phyloP scores from a whole-genome alignment of 2,888 invertebrate species.

The Kryphioiulus occultus region DNA sequence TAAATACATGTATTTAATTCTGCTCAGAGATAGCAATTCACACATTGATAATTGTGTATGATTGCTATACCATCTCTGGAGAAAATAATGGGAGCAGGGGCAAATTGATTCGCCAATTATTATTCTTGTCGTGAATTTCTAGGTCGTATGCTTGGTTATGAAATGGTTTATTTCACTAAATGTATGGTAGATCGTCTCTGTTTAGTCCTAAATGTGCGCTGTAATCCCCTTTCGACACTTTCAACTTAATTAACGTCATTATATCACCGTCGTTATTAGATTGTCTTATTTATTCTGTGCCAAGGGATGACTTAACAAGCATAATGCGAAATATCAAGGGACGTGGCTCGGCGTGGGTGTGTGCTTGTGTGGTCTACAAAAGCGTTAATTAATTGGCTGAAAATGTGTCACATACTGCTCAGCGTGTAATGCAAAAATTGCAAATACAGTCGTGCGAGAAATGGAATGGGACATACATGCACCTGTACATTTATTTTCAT shows the following conservation, averaged over 20 bases:
- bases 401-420: background rate
- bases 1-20: too few species aligned
- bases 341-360: background rate
- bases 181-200: background rate
- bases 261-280: slow-evolving; percentile 13
- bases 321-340: slow-evolving; percentile 16
- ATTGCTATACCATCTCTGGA: too few species aligned
- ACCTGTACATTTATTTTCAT: background rate
- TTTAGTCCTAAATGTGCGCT: background rate
- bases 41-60: too few species aligned
- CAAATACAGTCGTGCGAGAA: background rate
- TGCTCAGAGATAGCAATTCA: too few species aligned
- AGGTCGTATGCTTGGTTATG: background rate
- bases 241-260: slow-evolving; percentile 16
- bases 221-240: slow-evolving; percentile 25
- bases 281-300: background rate
- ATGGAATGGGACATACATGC: background rate
- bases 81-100: too few species aligned
- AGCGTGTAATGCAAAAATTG: background rate
- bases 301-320: background rate
- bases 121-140: too few species aligned
- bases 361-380: background rate
- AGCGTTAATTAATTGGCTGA: background rate
- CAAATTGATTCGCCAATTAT: too few species aligned
- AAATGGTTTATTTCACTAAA: background rate